Conservation (phyloP, 2,888 invertebrate genomes). For the Mythimna vitellina region DNA sequence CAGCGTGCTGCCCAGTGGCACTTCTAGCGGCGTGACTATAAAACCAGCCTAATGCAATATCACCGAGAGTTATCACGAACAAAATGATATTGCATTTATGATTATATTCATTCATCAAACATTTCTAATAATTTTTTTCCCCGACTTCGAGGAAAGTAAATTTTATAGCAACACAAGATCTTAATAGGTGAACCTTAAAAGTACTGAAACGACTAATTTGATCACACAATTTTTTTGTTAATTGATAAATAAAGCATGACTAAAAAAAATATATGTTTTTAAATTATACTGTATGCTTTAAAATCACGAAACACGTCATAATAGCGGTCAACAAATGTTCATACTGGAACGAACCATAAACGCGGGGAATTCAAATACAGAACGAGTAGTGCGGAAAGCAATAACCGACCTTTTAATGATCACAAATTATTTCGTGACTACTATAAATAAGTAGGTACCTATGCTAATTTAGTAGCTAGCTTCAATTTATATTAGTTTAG, state of each 20-base stretch:
- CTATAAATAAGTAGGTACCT: not conserved
- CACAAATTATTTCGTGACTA: slow-evolving; percentile 7
- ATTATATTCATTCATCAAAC: no score
- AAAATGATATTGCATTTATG: not conserved
- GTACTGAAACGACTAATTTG: slow-evolving; percentile 53
- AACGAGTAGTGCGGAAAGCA: slow-evolving; percentile 24
- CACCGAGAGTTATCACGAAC: not conserved
- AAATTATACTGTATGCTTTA: not conserved
- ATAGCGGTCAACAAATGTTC: slow-evolving; percentile 22
- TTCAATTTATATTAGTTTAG: not conserved
- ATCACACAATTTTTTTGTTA: not conserved
- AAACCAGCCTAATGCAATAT: no score
- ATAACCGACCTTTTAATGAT: not conserved
- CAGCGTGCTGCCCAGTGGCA: not conserved
- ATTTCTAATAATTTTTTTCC: not conserved
- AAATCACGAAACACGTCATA: slow-evolving; percentile 5
- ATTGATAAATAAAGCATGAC: not conserved
- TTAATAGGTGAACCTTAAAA: slow-evolving; percentile 36
- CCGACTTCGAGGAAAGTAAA: slow-evolving; percentile 20
- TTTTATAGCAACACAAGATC: slow-evolving; percentile 43
- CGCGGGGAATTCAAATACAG: slow-evolving; percentile 71
- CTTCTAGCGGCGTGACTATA: not conserved
- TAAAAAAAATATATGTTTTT: not conserved
- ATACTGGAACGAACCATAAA: slow-evolving; percentile 13
- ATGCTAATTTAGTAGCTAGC: not conserved